A percentile compares a stretch with the other conserved stretches of the same genome.
phyloP scores from a whole-genome alignment of 2,888 invertebrate species.

The Ormyrus labotus region DNA sequence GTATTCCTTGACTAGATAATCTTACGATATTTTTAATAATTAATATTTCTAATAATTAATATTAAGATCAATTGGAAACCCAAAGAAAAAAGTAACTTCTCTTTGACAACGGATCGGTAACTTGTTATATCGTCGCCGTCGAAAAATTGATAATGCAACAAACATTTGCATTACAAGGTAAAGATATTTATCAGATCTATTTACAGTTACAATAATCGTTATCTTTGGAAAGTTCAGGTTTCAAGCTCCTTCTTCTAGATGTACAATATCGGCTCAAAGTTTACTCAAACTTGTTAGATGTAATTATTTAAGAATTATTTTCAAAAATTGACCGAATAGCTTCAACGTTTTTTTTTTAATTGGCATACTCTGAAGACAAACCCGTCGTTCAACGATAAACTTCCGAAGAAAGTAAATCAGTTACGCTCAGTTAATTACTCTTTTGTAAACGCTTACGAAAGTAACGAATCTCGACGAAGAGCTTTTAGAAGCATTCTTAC shows the following conservation, averaged over 20 bases:
- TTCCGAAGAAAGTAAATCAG: too few species aligned
- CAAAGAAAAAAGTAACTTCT: constrained; percentile 30
- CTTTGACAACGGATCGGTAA: constrained; percentile 38
- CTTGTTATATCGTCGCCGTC: constrained; percentile 8
- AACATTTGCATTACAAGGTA: constrained; percentile 46
- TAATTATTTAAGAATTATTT: constrained; percentile 18
- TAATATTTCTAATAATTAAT: constrained; percentile 59
- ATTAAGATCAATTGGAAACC: constrained; percentile 26
- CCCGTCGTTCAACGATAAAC: too few species aligned
- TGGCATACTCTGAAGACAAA: too few species aligned
- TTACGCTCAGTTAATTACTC: background rate
- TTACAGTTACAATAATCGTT: constrained; percentile 59
- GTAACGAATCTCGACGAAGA: background rate
- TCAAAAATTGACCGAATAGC: background rate
- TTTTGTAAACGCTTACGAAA: constrained; percentile 12
- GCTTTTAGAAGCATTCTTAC: constrained; percentile 21
- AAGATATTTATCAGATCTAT: constrained; percentile 52
- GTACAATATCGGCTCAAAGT: constrained; percentile 41
- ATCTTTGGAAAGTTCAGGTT: constrained; percentile 60
- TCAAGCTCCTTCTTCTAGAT: constrained; percentile 60
- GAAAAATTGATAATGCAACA: constrained; percentile 40
- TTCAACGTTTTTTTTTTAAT: background rate
- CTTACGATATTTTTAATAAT: constrained; percentile 57
- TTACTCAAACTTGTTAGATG: constrained; percentile 28
- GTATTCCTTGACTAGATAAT: constrained; percentile 52